These are phyloP conservation scores for Urosaurus nigricauda DNA, from an alignment of 2,797 vertebrate genomes.

Conservation along the genomic window DNA sequence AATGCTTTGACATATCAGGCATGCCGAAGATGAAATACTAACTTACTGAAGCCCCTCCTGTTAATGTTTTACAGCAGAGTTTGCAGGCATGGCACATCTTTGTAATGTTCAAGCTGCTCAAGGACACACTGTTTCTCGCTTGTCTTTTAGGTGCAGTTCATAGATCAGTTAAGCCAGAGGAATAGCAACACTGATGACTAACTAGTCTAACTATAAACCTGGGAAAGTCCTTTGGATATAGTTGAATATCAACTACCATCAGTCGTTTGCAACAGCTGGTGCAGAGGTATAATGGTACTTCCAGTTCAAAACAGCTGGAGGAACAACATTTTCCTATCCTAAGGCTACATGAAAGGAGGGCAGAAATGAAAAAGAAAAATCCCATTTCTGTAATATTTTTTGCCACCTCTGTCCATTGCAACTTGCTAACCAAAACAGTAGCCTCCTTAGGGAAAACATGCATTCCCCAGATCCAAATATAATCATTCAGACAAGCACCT, in stretches of 20 bases:
- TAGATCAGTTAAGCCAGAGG: not conserved
- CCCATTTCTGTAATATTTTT: not conserved
- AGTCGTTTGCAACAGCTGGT: not conserved
- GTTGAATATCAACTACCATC: not conserved
- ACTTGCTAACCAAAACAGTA: slow-evolving; percentile 16
- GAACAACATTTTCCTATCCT: not conserved
- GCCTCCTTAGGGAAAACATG: not conserved
- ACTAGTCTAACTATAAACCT: not conserved
- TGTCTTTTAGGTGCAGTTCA: not conserved
- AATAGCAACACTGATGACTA: not conserved
- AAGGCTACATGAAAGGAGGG: not conserved
- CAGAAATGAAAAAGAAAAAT: not conserved
- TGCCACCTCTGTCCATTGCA: not conserved
- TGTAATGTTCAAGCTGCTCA: not conserved
- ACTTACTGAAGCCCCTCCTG: not conserved
- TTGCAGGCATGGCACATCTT: not conserved
- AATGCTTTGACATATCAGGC: not conserved
- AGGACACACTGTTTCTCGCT: not conserved
- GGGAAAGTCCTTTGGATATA: not conserved
- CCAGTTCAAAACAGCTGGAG: not conserved
- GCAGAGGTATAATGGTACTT: not conserved
- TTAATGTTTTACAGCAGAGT: not conserved
- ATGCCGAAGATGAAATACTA: not conserved
- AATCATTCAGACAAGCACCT: slow-evolving; percentile 9
- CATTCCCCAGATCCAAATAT: not conserved